Conservation (phyloP, 2,888 invertebrate genomes). For the Lycocerus yunnanus region DNA sequence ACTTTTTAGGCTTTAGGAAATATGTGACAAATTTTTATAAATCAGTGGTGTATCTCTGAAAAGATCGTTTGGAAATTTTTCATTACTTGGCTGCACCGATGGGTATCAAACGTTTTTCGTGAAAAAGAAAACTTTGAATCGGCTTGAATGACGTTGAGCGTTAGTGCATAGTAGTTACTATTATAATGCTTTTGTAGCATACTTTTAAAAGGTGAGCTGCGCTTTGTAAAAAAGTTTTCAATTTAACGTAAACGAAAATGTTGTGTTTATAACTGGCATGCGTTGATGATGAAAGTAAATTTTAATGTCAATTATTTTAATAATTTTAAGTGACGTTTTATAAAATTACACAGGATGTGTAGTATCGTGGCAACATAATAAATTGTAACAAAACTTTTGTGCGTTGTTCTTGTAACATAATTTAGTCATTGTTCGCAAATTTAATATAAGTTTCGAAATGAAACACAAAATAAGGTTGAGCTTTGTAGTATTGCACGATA, state of each 20-base stretch:
- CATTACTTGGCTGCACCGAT: too few species aligned
- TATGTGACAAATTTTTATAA: not conserved
- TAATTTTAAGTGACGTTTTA: not conserved
- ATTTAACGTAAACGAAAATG: not conserved
- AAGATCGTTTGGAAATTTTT: not conserved
- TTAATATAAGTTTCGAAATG: not conserved
- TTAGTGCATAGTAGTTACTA: not conserved
- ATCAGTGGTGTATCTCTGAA: not conserved
- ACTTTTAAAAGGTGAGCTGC: not conserved
- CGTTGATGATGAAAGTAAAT: not conserved
- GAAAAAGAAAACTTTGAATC: not conserved
- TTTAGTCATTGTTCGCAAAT: not conserved
- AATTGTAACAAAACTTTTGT: not conserved
- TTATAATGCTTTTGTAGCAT: not conserved
- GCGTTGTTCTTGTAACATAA: not conserved
- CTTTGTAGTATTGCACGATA: not conserved
- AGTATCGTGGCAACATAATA: not conserved
- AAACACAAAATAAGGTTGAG: not conserved
- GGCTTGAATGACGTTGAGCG: not conserved
- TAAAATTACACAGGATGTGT: not conserved
- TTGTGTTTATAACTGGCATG: not conserved
- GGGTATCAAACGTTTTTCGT: too few species aligned
- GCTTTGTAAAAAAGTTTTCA: not conserved
- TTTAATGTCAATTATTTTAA: not conserved
- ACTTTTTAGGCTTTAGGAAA: not conserved